phyloP scores from a whole-genome alignment of 2,888 invertebrate genomes.

The Idaea aversata region DNA sequence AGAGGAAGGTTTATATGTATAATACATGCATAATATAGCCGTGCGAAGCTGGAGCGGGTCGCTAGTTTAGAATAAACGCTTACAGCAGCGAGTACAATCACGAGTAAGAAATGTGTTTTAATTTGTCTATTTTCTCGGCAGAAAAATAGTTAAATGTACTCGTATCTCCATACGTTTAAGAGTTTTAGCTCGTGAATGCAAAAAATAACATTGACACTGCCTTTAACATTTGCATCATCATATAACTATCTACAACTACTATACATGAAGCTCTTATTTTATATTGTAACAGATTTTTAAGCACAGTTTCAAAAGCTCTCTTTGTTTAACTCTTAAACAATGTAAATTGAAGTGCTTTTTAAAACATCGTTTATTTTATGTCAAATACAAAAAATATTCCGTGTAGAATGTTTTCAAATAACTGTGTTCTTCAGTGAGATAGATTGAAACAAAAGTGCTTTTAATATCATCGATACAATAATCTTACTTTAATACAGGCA shows the following conservation, averaged over 20 bases:
- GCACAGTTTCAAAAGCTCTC: conserved; percentile 71
- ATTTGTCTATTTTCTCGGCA: conserved; percentile 7
- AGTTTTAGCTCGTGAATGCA: background rate
- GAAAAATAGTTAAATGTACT: background rate
- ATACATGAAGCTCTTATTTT: conserved; percentile 70
- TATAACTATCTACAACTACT: conserved; percentile 61
- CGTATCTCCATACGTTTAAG: background rate
- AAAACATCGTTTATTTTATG: conserved; percentile 7
- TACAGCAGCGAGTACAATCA: conserved; percentile 29
- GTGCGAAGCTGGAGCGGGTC: too few relatives aligned
- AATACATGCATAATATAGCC: too few relatives aligned
- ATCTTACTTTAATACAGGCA: conserved; percentile 19
- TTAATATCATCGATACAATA: conserved; percentile 19
- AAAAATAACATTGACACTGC: conserved; percentile 30
- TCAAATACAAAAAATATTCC: background rate
- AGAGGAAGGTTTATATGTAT: too few relatives aligned
- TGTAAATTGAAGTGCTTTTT: background rate
- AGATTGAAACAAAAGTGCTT: conserved; percentile 30
- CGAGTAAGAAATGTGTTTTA: conserved; percentile 28
- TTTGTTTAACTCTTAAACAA: conserved; percentile 24
- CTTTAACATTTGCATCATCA: conserved; percentile 39
- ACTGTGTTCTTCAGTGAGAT: conserved; percentile 17
- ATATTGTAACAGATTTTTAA: conserved; percentile 56
- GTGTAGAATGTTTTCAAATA: conserved; percentile 23
- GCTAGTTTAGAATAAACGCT: conserved; percentile 31